phyloP scores from a whole-genome alignment of 37 sponge, comb jelly and placozoan genomes.

The Eunapius fragilis region DNA sequence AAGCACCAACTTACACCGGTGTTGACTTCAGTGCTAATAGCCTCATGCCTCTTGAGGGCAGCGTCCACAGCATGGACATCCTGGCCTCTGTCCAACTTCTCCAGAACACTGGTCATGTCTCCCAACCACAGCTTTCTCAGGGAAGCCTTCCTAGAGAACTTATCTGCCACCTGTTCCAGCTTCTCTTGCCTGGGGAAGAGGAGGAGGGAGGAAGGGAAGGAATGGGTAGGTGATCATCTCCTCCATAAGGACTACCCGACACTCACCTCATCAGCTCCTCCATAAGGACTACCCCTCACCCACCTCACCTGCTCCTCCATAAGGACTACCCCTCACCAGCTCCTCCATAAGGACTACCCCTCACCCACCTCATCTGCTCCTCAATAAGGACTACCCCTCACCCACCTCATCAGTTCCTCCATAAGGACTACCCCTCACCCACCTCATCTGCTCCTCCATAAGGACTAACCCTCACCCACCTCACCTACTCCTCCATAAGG shows the following conservation, averaged over 20 bases:
- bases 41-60: conserved; percentile 95
- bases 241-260: background rate
- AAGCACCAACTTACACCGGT: conserved; percentile 72
- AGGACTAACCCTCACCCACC: no score
- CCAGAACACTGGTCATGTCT: conserved; percentile 87
- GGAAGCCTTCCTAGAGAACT: conserved; percentile 85
- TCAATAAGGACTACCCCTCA: no score
- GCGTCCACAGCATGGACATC: conserved; percentile 87
- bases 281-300: no score
- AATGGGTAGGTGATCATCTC: background rate
- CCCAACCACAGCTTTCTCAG: conserved; percentile 87
- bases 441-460: no score
- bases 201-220: background rate
- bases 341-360: no score
- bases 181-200: conserved; percentile 72
- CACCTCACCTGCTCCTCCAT: background rate
- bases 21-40: conserved; percentile 89
- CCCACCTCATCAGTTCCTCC: no score
- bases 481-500: no score
- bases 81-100: conserved; percentile 77
- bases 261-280: no score
- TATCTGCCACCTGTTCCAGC: conserved; percentile 91
- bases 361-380: no score
- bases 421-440: no score
- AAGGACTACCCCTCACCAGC: no score